Evolutionary conservation across 1,140 invertebrate genomes (phyloP).

Genomic region (Cydia amplana): DNA sequence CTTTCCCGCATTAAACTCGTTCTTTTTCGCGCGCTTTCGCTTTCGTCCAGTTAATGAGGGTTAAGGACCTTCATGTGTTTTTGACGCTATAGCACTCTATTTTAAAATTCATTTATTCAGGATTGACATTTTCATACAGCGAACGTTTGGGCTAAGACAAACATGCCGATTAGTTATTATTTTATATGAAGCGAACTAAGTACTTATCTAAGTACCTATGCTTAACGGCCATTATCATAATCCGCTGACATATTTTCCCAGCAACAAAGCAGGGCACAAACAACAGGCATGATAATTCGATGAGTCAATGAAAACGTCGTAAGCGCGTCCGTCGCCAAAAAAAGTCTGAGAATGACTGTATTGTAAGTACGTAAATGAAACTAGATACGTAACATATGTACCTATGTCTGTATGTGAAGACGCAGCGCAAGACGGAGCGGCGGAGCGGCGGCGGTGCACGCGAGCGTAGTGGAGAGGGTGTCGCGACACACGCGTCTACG

Average conservation of each 20-base stretch:
- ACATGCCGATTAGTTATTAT: too few species aligned
- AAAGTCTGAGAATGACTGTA: not conserved
- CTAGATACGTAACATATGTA: not conserved
- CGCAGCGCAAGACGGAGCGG: not conserved
- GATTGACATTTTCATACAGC: not conserved
- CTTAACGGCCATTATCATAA: too few species aligned
- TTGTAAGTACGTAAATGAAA: not conserved
- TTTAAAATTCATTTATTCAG: slow-evolving; percentile 16
- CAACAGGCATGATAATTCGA: too few species aligned
- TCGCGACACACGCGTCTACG: slow-evolving; percentile 25
- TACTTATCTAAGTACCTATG: too few species aligned
- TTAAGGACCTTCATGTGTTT: slow-evolving; percentile 66
- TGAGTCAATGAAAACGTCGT: not conserved
- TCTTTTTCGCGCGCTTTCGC: slow-evolving; percentile 70
- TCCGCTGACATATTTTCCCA: too few species aligned
- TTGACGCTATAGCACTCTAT: slow-evolving; percentile 54
- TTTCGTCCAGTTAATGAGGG: slow-evolving; percentile 73
- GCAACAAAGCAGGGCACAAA: too few species aligned
- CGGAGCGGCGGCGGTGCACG: not conserved
- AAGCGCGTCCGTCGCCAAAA: not conserved
- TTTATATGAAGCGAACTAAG: too few species aligned
- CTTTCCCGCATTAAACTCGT: slow-evolving; percentile 72
- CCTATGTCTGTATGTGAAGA: not conserved
- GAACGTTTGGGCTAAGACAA: not conserved
- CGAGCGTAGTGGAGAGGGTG: slow-evolving; percentile 10